Evolutionary conservation across 2,113 vertebrate species (phyloP).

Genomic region (Polypterus senegalus): DNA sequence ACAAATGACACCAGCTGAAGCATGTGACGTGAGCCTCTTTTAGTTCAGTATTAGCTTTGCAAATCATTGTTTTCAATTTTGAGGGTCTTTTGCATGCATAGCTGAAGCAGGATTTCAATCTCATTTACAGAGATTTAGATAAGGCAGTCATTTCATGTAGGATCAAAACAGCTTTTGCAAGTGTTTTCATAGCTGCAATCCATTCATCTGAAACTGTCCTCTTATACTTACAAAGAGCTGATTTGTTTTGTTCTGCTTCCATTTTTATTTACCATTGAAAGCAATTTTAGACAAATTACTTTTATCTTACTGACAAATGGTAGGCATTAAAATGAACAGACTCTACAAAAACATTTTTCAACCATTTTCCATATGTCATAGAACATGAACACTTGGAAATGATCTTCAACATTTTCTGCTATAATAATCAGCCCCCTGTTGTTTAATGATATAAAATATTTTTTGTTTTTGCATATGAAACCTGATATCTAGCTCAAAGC

Average conservation of each 20-base stretch:
- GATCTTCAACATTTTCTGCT: background rate
- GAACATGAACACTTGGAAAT: background rate
- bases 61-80: slow-evolving; percentile 4
- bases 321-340: no score
- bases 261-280: background rate
- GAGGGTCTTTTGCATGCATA: background rate
- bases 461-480: background rate
- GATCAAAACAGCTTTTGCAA: background rate
- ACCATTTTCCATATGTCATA: background rate
- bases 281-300: background rate
- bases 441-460: background rate
- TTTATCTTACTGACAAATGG: background rate
- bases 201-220: background rate
- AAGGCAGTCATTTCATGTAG: background rate
- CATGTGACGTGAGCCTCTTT: background rate
- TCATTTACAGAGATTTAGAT: background rate
- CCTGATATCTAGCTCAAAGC: no score
- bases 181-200: background rate
- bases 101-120: background rate
- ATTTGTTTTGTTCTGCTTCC: background rate
- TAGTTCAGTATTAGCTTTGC: background rate
- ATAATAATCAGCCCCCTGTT: background rate
- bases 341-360: background rate
- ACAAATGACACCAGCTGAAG: background rate
- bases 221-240: background rate